Conservation (phyloP, 2,888 invertebrate genomes). For the Tanaodytes sp. region DNA sequence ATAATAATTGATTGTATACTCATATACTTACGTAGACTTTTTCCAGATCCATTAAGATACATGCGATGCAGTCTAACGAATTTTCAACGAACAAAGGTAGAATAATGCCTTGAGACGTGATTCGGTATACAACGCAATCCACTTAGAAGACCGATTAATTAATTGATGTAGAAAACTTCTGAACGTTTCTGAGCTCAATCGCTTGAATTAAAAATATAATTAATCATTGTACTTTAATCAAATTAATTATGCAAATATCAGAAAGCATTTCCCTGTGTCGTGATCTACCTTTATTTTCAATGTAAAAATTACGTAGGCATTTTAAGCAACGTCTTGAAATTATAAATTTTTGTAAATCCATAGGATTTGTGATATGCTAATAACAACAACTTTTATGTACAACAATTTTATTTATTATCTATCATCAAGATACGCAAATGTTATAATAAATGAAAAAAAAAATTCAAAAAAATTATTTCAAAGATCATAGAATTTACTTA, state of each 20-base stretch:
- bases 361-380: too few species aligned
- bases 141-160: conserved; percentile 50
- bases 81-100: too few species aligned
- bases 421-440: conserved; percentile 5
- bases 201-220: conserved; percentile 44
- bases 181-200: conserved; percentile 37
- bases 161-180: conserved; percentile 48
- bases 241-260: too few species aligned
- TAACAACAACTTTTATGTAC: conserved; percentile 7
- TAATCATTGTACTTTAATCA: conserved; percentile 23
- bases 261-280: too few species aligned
- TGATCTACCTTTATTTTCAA: too few species aligned
- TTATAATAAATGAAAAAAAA: conserved; percentile 22
- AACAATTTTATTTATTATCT: conserved; percentile 30
- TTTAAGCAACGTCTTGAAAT: too few species aligned
- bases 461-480: conserved; percentile 10
- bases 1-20: too few species aligned
- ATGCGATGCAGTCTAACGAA: too few species aligned
- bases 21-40: too few species aligned
- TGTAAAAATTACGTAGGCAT: too few species aligned
- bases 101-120: conserved; percentile 41
- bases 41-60: too few species aligned
- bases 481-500: conserved; percentile 1
- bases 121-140: conserved; percentile 47
- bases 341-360: too few species aligned